Conservation (phyloP, 2,888 invertebrate species). For the Cryptocheilus praepositus region DNA sequence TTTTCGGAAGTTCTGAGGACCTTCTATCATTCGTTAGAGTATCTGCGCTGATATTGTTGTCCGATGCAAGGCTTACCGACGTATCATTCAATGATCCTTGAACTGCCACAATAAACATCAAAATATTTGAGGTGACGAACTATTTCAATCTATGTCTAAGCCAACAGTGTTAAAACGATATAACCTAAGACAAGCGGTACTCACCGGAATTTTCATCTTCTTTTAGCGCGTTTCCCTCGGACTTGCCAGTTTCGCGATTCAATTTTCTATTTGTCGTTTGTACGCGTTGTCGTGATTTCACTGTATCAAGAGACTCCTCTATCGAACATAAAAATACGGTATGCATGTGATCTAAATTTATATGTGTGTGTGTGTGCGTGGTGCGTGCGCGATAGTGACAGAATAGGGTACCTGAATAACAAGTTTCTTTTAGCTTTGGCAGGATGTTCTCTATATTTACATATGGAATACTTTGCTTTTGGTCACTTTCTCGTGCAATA, state of each 20-base stretch:
- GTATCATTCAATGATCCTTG: background rate
- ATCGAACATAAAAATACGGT: slow-evolving; percentile 1
- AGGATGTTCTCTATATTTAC: slow-evolving; percentile 8
- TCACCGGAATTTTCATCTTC: slow-evolving; percentile 4
- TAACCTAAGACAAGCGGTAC: background rate
- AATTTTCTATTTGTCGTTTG: background rate
- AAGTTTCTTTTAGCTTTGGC: slow-evolving; percentile 5
- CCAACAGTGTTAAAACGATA: too few relatives aligned
- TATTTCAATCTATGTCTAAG: background rate
- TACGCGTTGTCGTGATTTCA: background rate
- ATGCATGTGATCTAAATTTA: too few relatives aligned
- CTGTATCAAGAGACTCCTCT: background rate
- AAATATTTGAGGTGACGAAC: background rate
- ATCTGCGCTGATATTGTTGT: background rate
- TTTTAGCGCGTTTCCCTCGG: background rate
- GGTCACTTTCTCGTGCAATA: slow-evolving; percentile 56
- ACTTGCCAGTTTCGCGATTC: background rate
- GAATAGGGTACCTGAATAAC: too few relatives aligned
- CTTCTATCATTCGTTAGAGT: background rate
- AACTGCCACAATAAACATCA: background rate
- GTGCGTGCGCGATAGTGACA: too few relatives aligned
- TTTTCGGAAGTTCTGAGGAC: background rate
- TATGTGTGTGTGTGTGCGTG: too few relatives aligned
- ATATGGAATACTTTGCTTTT: slow-evolving; percentile 7
- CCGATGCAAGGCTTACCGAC: background rate